Percentiles rank a stretch among this genome's conserved stretches.
These are phyloP conservation scores for Nephrotoma guestfalica DNA, from an alignment of 2,888 invertebrate genomes.

Conservation along the genomic window DNA sequence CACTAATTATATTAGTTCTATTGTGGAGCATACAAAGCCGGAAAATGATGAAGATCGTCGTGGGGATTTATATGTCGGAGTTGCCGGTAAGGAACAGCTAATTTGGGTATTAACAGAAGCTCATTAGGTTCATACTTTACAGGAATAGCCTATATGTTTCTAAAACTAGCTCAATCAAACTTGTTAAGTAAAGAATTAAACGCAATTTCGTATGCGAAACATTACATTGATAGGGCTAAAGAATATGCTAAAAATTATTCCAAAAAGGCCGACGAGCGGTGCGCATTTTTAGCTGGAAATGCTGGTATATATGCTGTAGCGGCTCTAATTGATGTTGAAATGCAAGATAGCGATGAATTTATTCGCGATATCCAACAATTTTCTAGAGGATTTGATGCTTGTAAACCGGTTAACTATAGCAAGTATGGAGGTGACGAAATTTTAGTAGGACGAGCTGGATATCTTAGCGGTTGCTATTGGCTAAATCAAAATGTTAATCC, in stretches of 20 bases:
- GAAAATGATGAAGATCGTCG: constrained; percentile 11
- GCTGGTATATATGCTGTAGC: constrained; percentile 63
- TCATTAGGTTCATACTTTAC: not conserved
- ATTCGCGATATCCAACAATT: constrained; percentile 27
- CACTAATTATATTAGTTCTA: not conserved
- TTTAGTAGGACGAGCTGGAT: constrained; percentile 75
- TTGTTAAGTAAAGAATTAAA: constrained; percentile 29
- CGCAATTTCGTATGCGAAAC: constrained; percentile 42
- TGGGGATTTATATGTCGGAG: constrained; percentile 31
- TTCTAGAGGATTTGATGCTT: constrained; percentile 27
- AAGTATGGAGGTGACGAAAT: constrained; percentile 66
- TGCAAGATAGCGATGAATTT: constrained; percentile 32
- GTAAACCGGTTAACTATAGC: constrained; percentile 40
- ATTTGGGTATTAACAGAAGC: not conserved
- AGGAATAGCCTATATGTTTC: constrained; percentile 64
- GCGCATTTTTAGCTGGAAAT: constrained; percentile 64
- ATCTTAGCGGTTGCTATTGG: constrained; percentile 63
- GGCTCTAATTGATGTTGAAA: constrained; percentile 40
- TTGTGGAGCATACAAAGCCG: not conserved
- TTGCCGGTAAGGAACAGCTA: constrained; percentile 19
- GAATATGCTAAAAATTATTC: constrained; percentile 34
- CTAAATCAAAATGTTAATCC: constrained; percentile 33
- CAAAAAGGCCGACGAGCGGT: constrained; percentile 39
- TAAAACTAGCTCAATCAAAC: constrained; percentile 45
- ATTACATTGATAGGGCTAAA: constrained; percentile 48